These are phyloP conservation scores for Zootoca vivipara DNA, from an alignment of 2,113 vertebrate species.

Conservation along the genomic window DNA sequence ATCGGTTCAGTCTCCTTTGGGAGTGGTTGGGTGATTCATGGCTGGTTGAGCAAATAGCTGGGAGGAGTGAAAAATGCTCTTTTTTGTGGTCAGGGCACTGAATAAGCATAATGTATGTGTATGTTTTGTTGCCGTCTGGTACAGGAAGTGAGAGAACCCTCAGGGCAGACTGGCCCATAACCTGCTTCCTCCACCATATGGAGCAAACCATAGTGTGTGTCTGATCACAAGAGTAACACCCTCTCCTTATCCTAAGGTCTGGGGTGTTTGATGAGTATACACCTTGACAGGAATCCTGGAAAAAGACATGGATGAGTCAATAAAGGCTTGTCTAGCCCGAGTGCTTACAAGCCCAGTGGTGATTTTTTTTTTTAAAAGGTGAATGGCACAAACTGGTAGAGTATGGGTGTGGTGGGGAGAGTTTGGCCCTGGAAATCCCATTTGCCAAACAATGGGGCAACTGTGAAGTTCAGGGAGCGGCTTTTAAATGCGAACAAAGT, in stretches of 20 bases:
- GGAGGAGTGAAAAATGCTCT: not conserved
- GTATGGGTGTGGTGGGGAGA: not conserved
- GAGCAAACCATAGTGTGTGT: not conserved
- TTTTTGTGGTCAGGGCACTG: not conserved
- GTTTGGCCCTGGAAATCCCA: too few relatives aligned
- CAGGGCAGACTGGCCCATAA: not conserved
- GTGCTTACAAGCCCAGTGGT: not conserved
- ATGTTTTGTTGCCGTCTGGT: not conserved
- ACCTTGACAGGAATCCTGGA: not conserved
- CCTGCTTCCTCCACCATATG: too few relatives aligned
- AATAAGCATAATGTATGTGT: not conserved
- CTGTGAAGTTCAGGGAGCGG: too few relatives aligned
- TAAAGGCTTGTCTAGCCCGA: not conserved
- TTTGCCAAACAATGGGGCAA: too few relatives aligned
- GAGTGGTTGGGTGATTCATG: slow-evolving; percentile 1
- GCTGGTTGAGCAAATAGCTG: not conserved
- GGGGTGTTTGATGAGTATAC: not conserved
- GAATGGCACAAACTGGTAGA: not conserved
- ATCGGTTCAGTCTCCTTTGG: not conserved
- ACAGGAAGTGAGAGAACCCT: not conserved
- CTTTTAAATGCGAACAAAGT: too few relatives aligned
- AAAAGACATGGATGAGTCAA: not conserved
- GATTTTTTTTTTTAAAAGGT: not conserved
- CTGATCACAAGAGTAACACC: too few relatives aligned
- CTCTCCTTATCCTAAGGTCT: not conserved